Evolutionary conservation across 2,113 vertebrate species (phyloP).

Genomic region (Malurus alboscapulatus): DNA sequence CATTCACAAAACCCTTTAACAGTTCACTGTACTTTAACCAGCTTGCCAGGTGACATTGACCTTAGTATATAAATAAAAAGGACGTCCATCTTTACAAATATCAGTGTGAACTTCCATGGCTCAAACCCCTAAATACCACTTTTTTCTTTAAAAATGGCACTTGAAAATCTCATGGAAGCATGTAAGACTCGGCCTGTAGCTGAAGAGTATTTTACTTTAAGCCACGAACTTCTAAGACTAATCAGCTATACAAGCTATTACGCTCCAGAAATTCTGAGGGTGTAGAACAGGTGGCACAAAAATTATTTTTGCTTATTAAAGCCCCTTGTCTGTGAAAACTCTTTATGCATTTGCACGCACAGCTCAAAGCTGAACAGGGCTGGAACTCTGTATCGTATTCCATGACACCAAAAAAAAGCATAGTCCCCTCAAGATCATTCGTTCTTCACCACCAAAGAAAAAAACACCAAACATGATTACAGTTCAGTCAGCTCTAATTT

Average conservation of each 20-base stretch:
- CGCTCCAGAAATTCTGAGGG: neutral
- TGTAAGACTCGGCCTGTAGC: neutral
- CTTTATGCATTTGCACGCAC: neutral
- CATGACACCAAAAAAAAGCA: neutral
- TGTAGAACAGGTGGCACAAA: neutral
- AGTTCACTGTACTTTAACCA: conserved; percentile 37
- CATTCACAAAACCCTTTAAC: conserved; percentile 39
- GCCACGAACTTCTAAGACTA: neutral
- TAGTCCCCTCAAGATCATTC: neutral
- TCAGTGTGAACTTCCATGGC: neutral
- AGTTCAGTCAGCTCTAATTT: neutral
- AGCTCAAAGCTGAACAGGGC: neutral
- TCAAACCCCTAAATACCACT: neutral
- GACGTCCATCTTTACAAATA: conserved; percentile 15
- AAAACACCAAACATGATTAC: neutral
- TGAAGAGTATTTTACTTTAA: neutral
- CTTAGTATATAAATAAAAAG: conserved; percentile 55
- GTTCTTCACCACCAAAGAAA: neutral
- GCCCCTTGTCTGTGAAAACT: neutral
- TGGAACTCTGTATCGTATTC: neutral
- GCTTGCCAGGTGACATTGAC: conserved; percentile 45
- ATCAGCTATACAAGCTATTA: neutral
- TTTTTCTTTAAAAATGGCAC: neutral
- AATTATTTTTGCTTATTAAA: neutral
- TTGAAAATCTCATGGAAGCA: neutral